These are phyloP conservation scores for Caenorhabditis sp. DNA, from an alignment of 2,888 invertebrate genomes.

Conservation along the genomic window DNA sequence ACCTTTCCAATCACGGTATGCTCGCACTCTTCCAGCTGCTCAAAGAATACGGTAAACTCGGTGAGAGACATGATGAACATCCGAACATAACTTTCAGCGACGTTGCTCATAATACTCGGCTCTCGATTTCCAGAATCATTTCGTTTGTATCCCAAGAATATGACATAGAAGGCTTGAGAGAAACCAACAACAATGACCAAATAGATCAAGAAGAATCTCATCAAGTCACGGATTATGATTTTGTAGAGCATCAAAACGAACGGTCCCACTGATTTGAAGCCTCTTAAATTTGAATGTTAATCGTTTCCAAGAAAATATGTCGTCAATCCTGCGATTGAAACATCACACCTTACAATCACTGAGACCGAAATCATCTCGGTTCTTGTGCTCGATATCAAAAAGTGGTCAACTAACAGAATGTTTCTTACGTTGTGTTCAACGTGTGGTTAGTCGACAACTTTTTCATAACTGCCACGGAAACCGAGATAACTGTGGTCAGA, in stretches of 20 bases:
- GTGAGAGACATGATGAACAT: constrained; percentile 96
- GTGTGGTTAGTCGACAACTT: no score
- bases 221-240: constrained; percentile 97
- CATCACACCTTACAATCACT: no score
- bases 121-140: constrained; percentile 45
- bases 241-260: constrained; percentile 99
- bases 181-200: constrained; percentile 97
- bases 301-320: no score
- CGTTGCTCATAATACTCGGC: constrained; percentile 85
- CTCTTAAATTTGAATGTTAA: constrained; percentile 86
- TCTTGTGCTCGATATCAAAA: no score
- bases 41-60: constrained; percentile 94
- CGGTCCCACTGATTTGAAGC: constrained; percentile 97
- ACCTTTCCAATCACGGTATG: constrained; percentile 87
- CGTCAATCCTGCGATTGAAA: no score
- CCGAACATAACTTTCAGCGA: constrained; percentile 94
- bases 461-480: no score
- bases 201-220: constrained; percentile 96
- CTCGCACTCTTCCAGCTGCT: constrained; percentile 90
- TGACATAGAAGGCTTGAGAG: constrained; percentile 89
- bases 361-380: no score
- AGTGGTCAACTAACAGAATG: no score
- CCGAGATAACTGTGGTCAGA: no score
- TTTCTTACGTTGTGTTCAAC: no score
- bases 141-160: constrained; percentile 80